These are phyloP conservation scores for Drosophila birchii DNA, from an alignment of 2,888 invertebrate genomes.

Conservation along the genomic window DNA sequence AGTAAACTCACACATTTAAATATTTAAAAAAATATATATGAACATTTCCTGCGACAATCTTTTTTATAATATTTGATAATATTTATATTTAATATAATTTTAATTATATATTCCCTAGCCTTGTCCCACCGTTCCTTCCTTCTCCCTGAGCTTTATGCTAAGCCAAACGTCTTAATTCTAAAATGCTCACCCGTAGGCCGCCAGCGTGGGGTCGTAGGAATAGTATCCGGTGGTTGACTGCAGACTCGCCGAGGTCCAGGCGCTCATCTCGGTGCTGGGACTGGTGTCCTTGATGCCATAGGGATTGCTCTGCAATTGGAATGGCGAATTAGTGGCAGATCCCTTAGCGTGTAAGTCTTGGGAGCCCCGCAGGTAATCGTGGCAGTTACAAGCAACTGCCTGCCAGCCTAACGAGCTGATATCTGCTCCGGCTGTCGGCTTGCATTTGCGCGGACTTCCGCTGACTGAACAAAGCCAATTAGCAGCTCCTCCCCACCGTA, in stretches of 20 bases:
- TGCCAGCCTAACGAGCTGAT: constrained; percentile 42
- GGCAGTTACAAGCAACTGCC: constrained; percentile 41
- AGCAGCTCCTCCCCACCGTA: constrained; percentile 18
- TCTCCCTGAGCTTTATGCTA: neutral
- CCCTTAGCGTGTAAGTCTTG: constrained; percentile 51
- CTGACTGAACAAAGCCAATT: constrained; percentile 73
- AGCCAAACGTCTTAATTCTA: constrained; percentile 19
- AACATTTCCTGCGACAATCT: neutral
- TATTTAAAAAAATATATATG: neutral
- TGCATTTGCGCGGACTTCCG: constrained; percentile 65
- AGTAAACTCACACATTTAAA: neutral
- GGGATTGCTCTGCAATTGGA: constrained; percentile 90
- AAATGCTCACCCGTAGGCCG: constrained; percentile 94
- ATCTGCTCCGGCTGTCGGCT: constrained; percentile 69
- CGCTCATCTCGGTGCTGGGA: constrained; percentile 93
- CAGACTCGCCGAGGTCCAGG: constrained; percentile 95
- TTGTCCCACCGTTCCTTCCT: neutral
- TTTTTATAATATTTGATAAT: no score
- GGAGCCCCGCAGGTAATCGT: constrained; percentile 40
- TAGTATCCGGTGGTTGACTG: constrained; percentile 96
- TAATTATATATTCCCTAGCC: neutral
- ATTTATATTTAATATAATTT: no score
- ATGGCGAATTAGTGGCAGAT: constrained; percentile 14
- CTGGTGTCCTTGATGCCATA: constrained; percentile 94
- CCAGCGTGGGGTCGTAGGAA: constrained; percentile 94